A percentile compares a stretch with the other conserved stretches of the same genome.
Evolutionary conservation across 2,797 vertebrate genomes (phyloP).

Genomic region (Notoglanidium macrostoma): DNA sequence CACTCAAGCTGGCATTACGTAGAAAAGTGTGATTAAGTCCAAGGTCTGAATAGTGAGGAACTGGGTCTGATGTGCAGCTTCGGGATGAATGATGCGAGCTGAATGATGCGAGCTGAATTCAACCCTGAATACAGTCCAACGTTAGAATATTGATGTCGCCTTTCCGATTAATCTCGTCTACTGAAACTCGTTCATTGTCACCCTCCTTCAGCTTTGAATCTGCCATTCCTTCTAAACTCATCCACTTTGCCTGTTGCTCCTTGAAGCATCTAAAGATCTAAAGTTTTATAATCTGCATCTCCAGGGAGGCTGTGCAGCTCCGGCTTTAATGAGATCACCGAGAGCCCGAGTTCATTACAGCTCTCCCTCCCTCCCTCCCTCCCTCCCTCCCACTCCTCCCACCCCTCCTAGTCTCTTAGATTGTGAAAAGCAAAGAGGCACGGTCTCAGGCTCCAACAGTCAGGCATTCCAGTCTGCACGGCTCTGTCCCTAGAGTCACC

Average conservation of each 20-base stretch:
- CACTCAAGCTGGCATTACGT: neutral
- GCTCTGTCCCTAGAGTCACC: conserved; percentile 26
- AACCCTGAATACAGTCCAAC: neutral
- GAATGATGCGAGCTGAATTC: neutral
- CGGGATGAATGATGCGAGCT: neutral
- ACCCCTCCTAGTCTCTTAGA: conserved; percentile 33
- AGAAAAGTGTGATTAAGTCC: neutral
- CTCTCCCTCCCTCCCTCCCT: conserved; percentile 20
- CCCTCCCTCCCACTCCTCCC: conserved; percentile 6
- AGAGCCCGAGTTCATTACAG: conserved; percentile 65
- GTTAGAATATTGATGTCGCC: neutral
- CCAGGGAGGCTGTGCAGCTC: conserved; percentile 59
- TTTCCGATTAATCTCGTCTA: neutral
- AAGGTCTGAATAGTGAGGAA: neutral
- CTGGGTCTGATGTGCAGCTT: neutral
- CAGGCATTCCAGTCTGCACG: conserved; percentile 27
- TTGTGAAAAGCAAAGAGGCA: conserved; percentile 42
- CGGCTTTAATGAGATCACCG: conserved; percentile 75
- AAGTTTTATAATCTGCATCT: conserved; percentile 58
- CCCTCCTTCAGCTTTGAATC: conserved; percentile 27
- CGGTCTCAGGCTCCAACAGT: conserved; percentile 49
- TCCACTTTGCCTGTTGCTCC: conserved; percentile 34
- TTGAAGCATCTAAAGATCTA: conserved; percentile 26
- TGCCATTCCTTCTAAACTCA: neutral
- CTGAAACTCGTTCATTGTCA: neutral